Base-by-base conservation (phyloP, 2,888 invertebrate genomes). In the Trilocha varians region DNA sequence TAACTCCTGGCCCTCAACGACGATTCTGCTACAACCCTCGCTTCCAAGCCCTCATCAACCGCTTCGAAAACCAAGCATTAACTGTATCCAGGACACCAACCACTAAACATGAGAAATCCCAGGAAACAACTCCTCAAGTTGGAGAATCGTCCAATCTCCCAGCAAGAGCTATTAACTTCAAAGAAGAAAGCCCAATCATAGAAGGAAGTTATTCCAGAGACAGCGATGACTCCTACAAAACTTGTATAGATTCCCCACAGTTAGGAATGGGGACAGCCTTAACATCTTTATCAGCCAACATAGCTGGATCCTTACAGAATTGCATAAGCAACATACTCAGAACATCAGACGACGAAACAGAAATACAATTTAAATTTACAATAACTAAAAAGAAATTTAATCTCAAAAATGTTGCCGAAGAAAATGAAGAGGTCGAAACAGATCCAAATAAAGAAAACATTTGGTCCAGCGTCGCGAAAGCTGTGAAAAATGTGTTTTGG, bases 281-380 rank as follows among this genome's bases (percentile, higher is more conserved):
- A 52, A 63, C 76, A 40, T 65, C 75, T 5, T 56, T 85, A 11
- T 73, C 80, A 14, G 62, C 74, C 14, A 84, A 78, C 44, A 74
- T 84, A 34, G 82, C 79, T 32, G 75, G 79, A 0, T 72, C 83
- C 1, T 52, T 85, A 5, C 78, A 85, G 49, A 74, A 68, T 16
- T 84, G 84, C 41, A 55, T 85, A 17, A 68, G 65, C 39, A 66
- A 78, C 2, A 79, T 75, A 11, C 49, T 85, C 38, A 66, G 62
- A 50, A 65, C 78, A 1, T 70, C 65, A 2, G 79, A 76, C 38
- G 79, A 80, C 34, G 82, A 83, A 52, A 84, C 84, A 0, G 84
- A 85, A 55, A 78, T 85, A 54, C 80, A 85, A 57, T 84, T 85
- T 45, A 80, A 85, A 62, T 84, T 85, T 54, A 70, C 78, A 5